phyloP scores from a whole-genome alignment of 2,113 vertebrate species.

The Oreocharis arfaki region DNA sequence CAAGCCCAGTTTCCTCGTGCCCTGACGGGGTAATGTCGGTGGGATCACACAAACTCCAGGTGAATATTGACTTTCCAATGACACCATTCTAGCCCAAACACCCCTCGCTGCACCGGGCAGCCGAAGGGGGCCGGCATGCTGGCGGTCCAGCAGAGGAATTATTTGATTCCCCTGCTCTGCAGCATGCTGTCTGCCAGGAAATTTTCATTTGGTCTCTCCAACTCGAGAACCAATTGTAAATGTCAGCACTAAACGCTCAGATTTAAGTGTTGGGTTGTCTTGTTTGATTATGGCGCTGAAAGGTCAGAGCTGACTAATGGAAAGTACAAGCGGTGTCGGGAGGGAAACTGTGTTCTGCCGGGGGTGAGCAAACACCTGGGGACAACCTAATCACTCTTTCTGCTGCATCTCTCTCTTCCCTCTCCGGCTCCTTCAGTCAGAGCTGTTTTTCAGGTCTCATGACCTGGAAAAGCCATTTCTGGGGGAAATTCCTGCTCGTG shows the following conservation, averaged over 20 bases:
- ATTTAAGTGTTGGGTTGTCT: slow-evolving; percentile 61
- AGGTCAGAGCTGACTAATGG: slow-evolving; percentile 66
- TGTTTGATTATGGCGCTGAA: slow-evolving; percentile 65
- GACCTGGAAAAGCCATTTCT: background rate
- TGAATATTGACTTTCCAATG: slow-evolving; percentile 45
- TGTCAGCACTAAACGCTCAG: slow-evolving; percentile 55
- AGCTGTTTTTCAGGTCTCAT: background rate
- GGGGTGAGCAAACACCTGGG: slow-evolving; percentile 45
- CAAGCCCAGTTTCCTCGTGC: background rate
- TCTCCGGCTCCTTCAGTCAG: background rate
- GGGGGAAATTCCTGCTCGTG: background rate
- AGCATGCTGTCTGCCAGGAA: slow-evolving; percentile 45
- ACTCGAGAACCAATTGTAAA: slow-evolving; percentile 61
- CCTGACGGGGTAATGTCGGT: background rate
- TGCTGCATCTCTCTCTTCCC: slow-evolving; percentile 6
- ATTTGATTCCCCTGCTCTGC: slow-evolving; percentile 39
- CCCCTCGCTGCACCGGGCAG: background rate
- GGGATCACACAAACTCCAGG: background rate
- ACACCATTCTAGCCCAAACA: background rate
- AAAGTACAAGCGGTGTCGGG: slow-evolving; percentile 44
- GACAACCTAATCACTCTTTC: slow-evolving; percentile 56
- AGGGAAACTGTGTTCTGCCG: slow-evolving; percentile 32
- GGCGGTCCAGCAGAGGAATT: slow-evolving; percentile 15
- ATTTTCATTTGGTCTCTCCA: slow-evolving; percentile 58
- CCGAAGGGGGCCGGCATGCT: background rate